A percentile compares a stretch with the other conserved stretches of the same genome.
Evolutionary conservation across 2,113 vertebrate species (phyloP).

Genomic region (Scartelaos histophorus): DNA sequence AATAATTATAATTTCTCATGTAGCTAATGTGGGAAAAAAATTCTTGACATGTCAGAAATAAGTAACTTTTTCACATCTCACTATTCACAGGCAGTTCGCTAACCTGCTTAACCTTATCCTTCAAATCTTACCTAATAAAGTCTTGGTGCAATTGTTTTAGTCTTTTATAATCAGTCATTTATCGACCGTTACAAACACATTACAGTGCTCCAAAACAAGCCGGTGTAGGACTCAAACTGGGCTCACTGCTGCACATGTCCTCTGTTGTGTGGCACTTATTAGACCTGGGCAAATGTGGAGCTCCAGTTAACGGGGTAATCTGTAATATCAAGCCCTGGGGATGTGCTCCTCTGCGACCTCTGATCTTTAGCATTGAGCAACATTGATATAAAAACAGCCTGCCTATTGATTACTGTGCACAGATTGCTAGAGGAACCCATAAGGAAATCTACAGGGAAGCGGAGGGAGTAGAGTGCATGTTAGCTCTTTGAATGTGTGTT

Average conservation of each 20-base stretch:
- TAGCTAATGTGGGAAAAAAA: too few species aligned
- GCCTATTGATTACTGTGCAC: neutral
- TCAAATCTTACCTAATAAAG: neutral
- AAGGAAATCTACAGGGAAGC: neutral
- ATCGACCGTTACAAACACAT: neutral
- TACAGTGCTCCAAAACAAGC: neutral
- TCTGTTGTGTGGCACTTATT: constrained; percentile 2
- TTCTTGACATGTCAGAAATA: too few species aligned
- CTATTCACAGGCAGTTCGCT: too few species aligned
- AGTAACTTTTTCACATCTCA: too few species aligned
- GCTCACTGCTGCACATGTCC: neutral
- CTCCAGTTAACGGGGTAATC: constrained; percentile 6
- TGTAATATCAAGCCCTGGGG: constrained; percentile 6
- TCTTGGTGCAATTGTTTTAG: neutral
- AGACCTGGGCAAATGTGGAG: neutral
- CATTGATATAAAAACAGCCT: constrained; percentile 3
- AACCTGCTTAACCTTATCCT: too few species aligned
- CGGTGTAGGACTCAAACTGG: neutral
- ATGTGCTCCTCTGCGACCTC: neutral
- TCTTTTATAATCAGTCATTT: neutral
- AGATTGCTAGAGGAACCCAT: neutral
- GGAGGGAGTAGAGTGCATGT: neutral
- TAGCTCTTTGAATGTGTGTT: neutral
- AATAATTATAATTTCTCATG: too few species aligned
- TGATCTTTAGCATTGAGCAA: neutral